phyloP scores from a whole-genome alignment of 2,797 vertebrate species.

The Graptemys geographica region DNA sequence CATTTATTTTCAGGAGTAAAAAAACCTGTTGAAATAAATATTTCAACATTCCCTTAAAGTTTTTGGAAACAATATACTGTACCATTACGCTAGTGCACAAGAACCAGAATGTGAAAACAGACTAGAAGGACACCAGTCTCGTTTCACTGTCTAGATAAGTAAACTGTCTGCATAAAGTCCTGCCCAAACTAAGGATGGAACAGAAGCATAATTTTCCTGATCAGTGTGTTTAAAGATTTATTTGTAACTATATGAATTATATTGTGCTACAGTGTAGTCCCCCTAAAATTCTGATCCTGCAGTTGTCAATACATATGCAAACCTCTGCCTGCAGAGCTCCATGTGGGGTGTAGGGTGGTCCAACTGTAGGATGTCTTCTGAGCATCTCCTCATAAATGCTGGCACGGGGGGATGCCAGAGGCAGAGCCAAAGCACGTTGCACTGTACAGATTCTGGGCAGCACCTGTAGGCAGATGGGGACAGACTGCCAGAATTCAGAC shows the following conservation, averaged over 20 bases:
- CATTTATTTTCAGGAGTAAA: not conserved
- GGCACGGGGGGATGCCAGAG: constrained; percentile 34
- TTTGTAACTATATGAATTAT: not conserved
- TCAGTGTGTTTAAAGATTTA: not conserved
- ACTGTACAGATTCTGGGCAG: not conserved
- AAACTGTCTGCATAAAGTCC: too few relatives aligned
- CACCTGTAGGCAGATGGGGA: not conserved
- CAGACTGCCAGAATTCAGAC: constrained; percentile 3
- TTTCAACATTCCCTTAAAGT: not conserved
- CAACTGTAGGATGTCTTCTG: too few relatives aligned
- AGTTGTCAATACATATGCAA: not conserved
- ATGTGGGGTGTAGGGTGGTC: not conserved
- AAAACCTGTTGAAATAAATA: not conserved
- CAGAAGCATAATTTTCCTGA: not conserved
- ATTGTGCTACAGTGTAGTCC: not conserved
- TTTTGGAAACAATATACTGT: not conserved
- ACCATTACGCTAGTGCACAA: not conserved
- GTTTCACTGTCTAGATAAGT: not conserved
- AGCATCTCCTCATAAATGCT: not conserved
- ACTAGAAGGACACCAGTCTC: not conserved
- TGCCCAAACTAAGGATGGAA: not conserved
- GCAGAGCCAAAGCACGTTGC: constrained; percentile 2
- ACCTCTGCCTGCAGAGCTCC: not conserved
- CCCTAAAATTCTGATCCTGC: not conserved
- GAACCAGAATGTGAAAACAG: not conserved